These are phyloP conservation scores for Spongilla lacustris DNA, from an alignment of 37 sponge, comb jelly and placozoan genomes.

Conservation along the genomic window DNA sequence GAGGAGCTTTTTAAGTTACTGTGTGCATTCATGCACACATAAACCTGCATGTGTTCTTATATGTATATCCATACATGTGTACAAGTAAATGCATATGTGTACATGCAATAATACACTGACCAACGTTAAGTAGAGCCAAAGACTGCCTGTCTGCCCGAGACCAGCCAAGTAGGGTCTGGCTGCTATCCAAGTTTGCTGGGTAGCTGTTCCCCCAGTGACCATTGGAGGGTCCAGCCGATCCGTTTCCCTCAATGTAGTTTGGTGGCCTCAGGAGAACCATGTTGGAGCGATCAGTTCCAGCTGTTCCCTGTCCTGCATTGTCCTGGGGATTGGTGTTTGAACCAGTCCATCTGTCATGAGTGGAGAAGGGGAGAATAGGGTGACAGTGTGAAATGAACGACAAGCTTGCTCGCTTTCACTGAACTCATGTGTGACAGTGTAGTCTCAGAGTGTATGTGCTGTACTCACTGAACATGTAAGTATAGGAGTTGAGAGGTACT, in stretches of 20 bases:
- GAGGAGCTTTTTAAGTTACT: too few relatives aligned
- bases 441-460: too few relatives aligned
- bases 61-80: too few relatives aligned
- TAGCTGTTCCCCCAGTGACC: conserved; percentile 95
- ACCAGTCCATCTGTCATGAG: conserved; percentile 89
- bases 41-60: too few relatives aligned
- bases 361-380: too few relatives aligned
- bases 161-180: conserved; percentile 68
- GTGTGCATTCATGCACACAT: too few relatives aligned
- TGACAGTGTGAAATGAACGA: too few relatives aligned
- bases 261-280: conserved; percentile 79
- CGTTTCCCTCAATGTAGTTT: conserved; percentile 77
- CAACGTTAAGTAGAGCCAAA: conserved; percentile 52
- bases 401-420: too few relatives aligned
- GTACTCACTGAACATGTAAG: too few relatives aligned
- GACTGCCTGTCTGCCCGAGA: conserved; percentile 43
- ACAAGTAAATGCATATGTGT: not conserved
- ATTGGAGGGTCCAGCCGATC: conserved; percentile 20
- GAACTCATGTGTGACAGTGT: too few relatives aligned
- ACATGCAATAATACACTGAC: conserved; percentile 45
- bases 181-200: conserved; percentile 66
- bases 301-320: conserved; percentile 95
- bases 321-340: conserved; percentile 98
- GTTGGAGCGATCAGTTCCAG: conserved; percentile 95
- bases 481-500: conserved; percentile 43